Base-by-base conservation (phyloP, 2,797 vertebrate species). In the Myotis planiceps region DNA sequence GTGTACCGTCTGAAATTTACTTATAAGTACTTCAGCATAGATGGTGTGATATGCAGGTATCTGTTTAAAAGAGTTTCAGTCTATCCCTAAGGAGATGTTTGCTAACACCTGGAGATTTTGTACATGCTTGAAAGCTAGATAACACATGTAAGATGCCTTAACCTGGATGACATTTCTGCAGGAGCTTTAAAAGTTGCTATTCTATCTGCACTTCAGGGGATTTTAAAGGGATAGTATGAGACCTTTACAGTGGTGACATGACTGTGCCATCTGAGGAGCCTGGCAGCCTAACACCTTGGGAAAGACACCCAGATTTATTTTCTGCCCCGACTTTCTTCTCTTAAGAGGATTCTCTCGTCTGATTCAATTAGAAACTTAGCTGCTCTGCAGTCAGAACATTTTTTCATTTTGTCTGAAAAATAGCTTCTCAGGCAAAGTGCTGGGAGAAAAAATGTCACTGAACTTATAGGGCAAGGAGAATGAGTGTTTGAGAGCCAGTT, bases 21-120 rank as follows among this genome's bases (percentile, higher is more conserved):
- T 86, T 71, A 19, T 9, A 63, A 85, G 68, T 78, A 34, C 58
- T 80, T 94, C 60, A 84, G 45, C 53, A 88, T 29, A 74, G 58
- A 47, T 27, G 39, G 42, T 60, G 15, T 84, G 66, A 85, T 94
- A 65, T 25, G 45, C 91, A 71, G 75, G 42, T 92, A 10, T 90
- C 66, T 76, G 29, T 89, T 88, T 88, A 71, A 80, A 83, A 83
- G 87, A n/a, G 34, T 49, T 74, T 90, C 75, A 81, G 53, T 95
- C 72, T 47, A n/a, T n/a, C 79, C 32, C 21, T 63, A 84, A 84
- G 60, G 74, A 88, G 32, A 72, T n/a, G 37, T 39, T 79, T 75
- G 78, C 68, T 81, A 85, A 72, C 19, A 79, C 32, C 65, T 53
- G 19, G 65, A 88, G 19, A 32, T 51, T 39, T 95, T 25, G 79